Evolutionary conservation across 2,113 vertebrate species (phyloP), one percentile per base, ranked within the genome.

Genomic region (Glaucidium brasilianum): DNA sequence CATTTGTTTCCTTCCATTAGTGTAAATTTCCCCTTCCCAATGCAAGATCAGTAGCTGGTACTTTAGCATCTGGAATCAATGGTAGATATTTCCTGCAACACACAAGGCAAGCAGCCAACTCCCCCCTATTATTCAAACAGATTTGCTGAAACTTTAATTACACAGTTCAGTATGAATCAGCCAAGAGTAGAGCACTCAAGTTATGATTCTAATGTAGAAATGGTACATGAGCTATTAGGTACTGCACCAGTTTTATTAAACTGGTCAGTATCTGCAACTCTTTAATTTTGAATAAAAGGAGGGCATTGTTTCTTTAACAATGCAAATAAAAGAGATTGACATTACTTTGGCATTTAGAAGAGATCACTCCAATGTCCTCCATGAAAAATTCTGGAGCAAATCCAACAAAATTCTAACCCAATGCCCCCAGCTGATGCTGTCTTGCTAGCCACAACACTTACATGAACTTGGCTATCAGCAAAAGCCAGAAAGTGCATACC

Each of bases 1-100:
- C 95, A 97, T 95, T 98, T 94, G 92, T 96, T 98, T 98, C 97
- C 96, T 96, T 96, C 94, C 80, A 96, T 95, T 95, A 96, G 66
- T 85, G 66, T 79, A 96, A 89, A 94, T 96, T 98, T 98, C 96
- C 97, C 97, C 77, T 97, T 94, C 74, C 85, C 91, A 93, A 69
- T 85, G 78, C 67, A 89, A 93, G 82, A 87, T 97, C 85, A 96
- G 97, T 93, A 93, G 91, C 66, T 93, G 92, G 93, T 92, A 94
- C 83, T 95, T 93, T 55, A 93, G 94, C 96, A 92, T 96, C 89
- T 94, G 89, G 86, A 97, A 94, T 95, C 89, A 93, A 93, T 59
- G 85, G 93, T 66, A 90, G 88, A 91, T 81, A 96, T 78, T 97
- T 98, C 96, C 96, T 96, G 96, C 88, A 94, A 94, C 63, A 88